Conservation (phyloP, 2,888 invertebrate genomes). For the Cephus pygmeus region DNA sequence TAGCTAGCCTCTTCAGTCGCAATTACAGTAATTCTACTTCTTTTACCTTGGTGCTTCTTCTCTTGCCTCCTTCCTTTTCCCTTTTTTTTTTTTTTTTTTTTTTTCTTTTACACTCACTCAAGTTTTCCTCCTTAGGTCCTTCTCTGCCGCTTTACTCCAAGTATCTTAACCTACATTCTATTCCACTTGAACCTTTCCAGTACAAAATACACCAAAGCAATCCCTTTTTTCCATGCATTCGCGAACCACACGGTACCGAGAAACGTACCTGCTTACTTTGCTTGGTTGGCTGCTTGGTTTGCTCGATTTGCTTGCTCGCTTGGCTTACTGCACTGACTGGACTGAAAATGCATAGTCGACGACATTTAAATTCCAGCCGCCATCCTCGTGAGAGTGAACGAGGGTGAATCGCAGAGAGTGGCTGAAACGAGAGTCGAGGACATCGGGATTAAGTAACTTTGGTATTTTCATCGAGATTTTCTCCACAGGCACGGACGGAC, state of each 20-base stretch:
- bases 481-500: neutral
- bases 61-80: constrained; percentile 9
- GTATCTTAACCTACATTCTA: constrained; percentile 3
- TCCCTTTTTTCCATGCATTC: neutral
- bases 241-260: neutral
- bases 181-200: neutral
- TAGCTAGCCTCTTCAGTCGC: constrained; percentile 13
- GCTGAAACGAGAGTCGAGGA: neutral
- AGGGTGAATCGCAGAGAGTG: neutral
- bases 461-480: neutral
- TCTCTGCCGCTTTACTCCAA: neutral
- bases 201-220: neutral
- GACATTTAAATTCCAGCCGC: neutral
- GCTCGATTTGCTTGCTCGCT: neutral
- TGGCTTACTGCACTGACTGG: neutral
- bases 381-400: neutral
- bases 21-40: constrained; percentile 24
- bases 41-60: constrained; percentile 11
- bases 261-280: neutral
- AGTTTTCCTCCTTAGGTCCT: constrained; percentile 5
- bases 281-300: neutral
- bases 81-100: neutral
- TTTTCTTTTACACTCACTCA: constrained; percentile 6
- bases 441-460: neutral
- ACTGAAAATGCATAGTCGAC: neutral